Conservation (phyloP, 2,888 invertebrate genomes). For the Thymelicus acteon region DNA sequence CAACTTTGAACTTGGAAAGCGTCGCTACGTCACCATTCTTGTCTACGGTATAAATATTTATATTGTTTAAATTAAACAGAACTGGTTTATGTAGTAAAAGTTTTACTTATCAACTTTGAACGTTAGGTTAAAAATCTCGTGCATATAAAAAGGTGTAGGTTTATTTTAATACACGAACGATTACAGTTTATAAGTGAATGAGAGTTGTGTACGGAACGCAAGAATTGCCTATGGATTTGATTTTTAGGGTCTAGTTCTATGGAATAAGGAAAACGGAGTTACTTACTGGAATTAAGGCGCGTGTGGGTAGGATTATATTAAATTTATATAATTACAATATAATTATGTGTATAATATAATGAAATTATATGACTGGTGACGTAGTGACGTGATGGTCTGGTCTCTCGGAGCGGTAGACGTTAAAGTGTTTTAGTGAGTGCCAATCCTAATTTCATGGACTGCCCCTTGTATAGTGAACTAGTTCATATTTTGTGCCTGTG, state of each 20-base stretch:
- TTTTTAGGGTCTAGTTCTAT: slow-evolving; percentile 22
- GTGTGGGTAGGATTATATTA: slow-evolving; percentile 9
- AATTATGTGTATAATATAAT: slow-evolving; percentile 15
- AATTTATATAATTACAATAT: neutral
- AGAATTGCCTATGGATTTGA: slow-evolving; percentile 34
- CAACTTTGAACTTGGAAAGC: slow-evolving; percentile 31
- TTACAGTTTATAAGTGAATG: neutral
- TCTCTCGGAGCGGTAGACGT: slow-evolving; percentile 18
- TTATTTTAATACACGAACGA: neutral
- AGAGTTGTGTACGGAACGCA: slow-evolving; percentile 1
- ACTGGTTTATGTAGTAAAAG: neutral
- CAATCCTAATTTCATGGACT: slow-evolving; percentile 24
- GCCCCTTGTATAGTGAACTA: slow-evolving; percentile 6
- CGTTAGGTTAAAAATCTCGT: slow-evolving; percentile 8
- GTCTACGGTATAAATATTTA: slow-evolving; percentile 6
- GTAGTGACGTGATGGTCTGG: slow-evolving; percentile 12
- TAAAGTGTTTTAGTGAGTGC: slow-evolving; percentile 19
- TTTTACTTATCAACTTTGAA: neutral
- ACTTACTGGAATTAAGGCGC: slow-evolving; percentile 19
- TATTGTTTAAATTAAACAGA: neutral
- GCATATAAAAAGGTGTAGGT: neutral
- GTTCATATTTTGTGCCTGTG: neutral
- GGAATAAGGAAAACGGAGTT: slow-evolving; percentile 14
- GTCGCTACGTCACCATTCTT: slow-evolving; percentile 26
- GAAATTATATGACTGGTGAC: slow-evolving; percentile 13